Conservation (phyloP, 2,888 invertebrate species). For the Tyria jacobaeae region DNA sequence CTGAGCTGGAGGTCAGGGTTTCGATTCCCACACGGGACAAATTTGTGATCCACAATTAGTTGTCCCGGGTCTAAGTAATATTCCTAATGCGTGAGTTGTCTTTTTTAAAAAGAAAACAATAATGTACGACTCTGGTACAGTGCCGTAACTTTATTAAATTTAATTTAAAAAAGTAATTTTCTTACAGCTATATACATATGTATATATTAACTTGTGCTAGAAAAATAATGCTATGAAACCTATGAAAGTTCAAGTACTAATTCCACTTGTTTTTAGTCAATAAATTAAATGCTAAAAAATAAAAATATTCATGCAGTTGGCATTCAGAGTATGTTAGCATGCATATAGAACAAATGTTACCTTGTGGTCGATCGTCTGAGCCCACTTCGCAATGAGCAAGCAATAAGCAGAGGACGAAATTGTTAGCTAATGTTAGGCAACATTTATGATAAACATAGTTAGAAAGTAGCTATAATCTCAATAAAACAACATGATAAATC, state of each 20-base stretch:
- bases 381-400: conserved; percentile 80
- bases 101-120: too few relatives aligned
- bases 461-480: too few relatives aligned
- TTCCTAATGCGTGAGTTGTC: too few relatives aligned
- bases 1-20: too few relatives aligned
- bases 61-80: too few relatives aligned
- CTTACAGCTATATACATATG: background rate
- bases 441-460: background rate
- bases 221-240: background rate
- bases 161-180: background rate
- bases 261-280: background rate
- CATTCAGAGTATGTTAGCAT: conserved; percentile 43
- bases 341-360: conserved; percentile 67
- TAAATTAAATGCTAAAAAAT: conserved; percentile 11
- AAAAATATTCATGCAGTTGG: conserved; percentile 42
- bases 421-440: conserved; percentile 61
- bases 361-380: conserved; percentile 83
- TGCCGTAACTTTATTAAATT: background rate
- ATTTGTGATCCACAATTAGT: too few relatives aligned
- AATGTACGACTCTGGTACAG: too few relatives aligned
- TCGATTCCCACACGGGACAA: too few relatives aligned
- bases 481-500: too few relatives aligned
- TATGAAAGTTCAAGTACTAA: conserved; percentile 1
- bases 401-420: conserved; percentile 77
- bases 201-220: background rate